Evolutionary conservation across 2,888 invertebrate species (phyloP), one percentile per base, ranked within the genome.

Genomic region (Allophyes oxyacanthae): DNA sequence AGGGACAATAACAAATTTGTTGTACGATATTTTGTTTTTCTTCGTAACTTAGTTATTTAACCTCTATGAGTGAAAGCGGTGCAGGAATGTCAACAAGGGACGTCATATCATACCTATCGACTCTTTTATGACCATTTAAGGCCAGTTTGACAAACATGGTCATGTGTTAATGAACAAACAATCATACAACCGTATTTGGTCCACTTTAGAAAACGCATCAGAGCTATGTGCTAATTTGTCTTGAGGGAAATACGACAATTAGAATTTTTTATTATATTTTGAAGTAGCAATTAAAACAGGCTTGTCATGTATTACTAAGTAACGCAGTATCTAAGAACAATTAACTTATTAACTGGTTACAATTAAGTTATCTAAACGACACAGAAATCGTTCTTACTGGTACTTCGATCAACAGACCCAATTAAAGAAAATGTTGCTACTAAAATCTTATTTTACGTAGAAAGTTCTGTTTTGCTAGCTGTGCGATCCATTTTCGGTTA

Each of bases 151-250:
- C 50, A 54, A 54, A 75, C 59, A 55, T 46, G 52, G 56, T 28
- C 51, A 46, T 51, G 14, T 57, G 49, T 49, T 62, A 65, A 72
- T 72, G 37, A 68, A 63, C 34, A 54, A 49, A 65, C 53, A 63
- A 63, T 66, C 48, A 42, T 28, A 15, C 10, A 25, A 44, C 61
- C 52, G 7, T 63, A 52, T 73, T 59, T 59, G 63, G 55, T 48
- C 37, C 2, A 42, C 33, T 62, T 74, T 70, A 73, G 74, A 65
- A 72, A 74, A 63, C 41, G 45, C 56, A 68, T 63, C 33, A 20
- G 20, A 20, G 20, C 20, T 4, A 48, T 49, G 10, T 7, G 32
- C 20, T 54, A 65, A 54, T 70, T 57, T 36, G 49, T 49, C 10
- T 53, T 10, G 38, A 53, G n/a, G n/a, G 41, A 33, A 36, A n/a